Conservation (phyloP, 2,113 vertebrate species). For the Mirounga angustirostris region DNA sequence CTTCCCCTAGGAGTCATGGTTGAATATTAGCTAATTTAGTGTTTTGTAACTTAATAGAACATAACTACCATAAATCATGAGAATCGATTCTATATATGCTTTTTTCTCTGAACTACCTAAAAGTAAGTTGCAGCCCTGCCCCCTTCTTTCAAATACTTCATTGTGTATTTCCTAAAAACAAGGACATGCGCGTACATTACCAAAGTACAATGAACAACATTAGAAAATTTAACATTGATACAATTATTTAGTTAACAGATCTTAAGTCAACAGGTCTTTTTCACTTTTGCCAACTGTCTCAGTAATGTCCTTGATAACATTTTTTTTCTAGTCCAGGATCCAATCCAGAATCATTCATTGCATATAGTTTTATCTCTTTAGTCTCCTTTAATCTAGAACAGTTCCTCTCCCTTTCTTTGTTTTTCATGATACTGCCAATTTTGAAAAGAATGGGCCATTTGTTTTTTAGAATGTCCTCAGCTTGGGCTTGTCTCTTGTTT, state of each 20-base stretch:
- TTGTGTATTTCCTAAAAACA: neutral
- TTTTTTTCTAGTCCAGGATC: neutral
- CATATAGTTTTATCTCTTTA: neutral
- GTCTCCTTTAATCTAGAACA: neutral
- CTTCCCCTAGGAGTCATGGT: neutral
- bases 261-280: conserved; percentile 8
- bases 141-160: neutral
- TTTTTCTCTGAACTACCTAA: neutral
- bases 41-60: neutral
- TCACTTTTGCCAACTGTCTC: neutral
- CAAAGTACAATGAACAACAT: neutral
- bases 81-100: neutral
- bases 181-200: neutral
- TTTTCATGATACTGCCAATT: conserved; percentile 30
- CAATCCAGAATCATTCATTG: neutral
- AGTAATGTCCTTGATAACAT: neutral
- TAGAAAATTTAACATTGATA: neutral
- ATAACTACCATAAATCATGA: neutral
- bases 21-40: neutral
- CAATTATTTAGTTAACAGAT: conserved; percentile 11
- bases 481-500: conserved; percentile 7
- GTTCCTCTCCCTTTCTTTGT: neutral
- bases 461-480: neutral
- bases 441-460: neutral
- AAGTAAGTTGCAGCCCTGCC: neutral